Percentiles rank a stretch among this genome's conserved stretches.
phyloP scores from a whole-genome alignment of 1,140 invertebrate genomes.

The Bombus confusus region DNA sequence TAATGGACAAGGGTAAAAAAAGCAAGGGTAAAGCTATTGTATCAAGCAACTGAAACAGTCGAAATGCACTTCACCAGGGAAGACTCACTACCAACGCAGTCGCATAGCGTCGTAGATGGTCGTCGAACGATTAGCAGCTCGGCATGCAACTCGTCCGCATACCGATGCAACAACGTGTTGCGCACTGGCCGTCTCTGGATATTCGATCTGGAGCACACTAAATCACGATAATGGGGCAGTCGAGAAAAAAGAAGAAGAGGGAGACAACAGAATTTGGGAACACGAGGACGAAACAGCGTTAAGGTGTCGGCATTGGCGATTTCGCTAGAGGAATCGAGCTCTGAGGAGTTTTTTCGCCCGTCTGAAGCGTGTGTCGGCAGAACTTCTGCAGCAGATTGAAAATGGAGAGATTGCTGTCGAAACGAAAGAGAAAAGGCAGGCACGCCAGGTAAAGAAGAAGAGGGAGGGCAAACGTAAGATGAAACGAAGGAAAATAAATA shows the following conservation, averaged over 20 bases:
- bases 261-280: background rate
- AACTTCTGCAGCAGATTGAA: background rate
- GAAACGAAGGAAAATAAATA: background rate
- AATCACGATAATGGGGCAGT: conserved; percentile 58
- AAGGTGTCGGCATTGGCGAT: background rate
- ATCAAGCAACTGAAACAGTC: background rate
- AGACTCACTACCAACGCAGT: conserved; percentile 63
- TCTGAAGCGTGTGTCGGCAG: background rate
- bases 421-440: background rate
- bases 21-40: too few species aligned
- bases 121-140: conserved; percentile 65
- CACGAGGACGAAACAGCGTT: background rate
- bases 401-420: background rate
- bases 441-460: background rate
- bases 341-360: conserved; percentile 6
- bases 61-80: too few species aligned
- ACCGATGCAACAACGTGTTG: conserved; percentile 46
- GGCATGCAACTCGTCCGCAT: conserved; percentile 31
- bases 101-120: conserved; percentile 43
- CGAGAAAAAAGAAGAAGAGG: background rate
- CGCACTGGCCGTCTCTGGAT: conserved; percentile 32
- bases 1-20: too few species aligned
- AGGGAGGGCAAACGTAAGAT: background rate
- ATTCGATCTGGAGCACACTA: conserved; percentile 66
- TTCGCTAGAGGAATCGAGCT: background rate